Conservation (phyloP, 2,797 vertebrate species). For the Halcyon smyrnensis region DNA sequence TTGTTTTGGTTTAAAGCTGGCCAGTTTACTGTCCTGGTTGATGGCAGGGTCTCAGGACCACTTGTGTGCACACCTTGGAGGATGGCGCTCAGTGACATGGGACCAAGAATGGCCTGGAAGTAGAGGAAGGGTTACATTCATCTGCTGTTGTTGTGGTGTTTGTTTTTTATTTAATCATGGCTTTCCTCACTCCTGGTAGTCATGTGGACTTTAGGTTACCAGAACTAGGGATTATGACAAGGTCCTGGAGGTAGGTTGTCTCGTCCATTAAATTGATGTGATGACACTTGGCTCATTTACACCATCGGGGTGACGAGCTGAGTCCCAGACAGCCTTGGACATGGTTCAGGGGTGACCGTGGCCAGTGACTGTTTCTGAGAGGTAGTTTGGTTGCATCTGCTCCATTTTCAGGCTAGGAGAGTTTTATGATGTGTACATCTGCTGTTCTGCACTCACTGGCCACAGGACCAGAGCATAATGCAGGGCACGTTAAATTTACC, state of each 20-base stretch:
- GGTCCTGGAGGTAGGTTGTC: neutral
- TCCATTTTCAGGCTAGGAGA: neutral
- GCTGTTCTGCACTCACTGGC: neutral
- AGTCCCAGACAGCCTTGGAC: neutral
- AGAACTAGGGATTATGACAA: neutral
- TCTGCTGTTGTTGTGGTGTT: neutral
- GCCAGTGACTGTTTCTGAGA: neutral
- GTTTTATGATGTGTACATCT: neutral
- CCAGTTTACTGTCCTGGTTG: neutral
- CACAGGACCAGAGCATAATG: neutral
- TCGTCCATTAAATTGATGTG: neutral
- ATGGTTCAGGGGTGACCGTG: neutral
- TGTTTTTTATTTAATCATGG: neutral
- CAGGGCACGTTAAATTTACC: neutral
- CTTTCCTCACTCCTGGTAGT: neutral
- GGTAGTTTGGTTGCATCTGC: neutral
- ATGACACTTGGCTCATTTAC: neutral
- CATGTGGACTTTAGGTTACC: neutral
- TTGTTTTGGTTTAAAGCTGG: neutral
- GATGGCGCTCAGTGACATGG: neutral
- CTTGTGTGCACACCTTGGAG: neutral
- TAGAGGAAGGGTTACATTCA: neutral
- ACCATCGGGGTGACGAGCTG: rapidly evolving
- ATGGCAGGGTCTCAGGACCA: neutral
- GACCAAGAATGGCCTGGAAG: neutral